Evolutionary conservation across 2,797 vertebrate genomes (phyloP).

Genomic region (Atherinosoma microstoma): DNA sequence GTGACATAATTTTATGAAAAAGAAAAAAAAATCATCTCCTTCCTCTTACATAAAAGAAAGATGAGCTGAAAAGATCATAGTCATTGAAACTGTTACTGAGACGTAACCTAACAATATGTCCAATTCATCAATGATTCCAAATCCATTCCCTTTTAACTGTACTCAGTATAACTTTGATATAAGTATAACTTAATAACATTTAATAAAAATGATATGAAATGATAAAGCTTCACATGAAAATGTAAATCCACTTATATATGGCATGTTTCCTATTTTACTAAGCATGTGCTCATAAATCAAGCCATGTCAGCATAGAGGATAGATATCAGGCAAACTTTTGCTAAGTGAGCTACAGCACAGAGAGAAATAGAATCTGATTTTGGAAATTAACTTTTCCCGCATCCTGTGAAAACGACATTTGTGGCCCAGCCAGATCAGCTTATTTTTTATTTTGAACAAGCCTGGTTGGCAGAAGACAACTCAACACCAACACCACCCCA

Average conservation of each 20-base stretch:
- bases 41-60: constrained; percentile 16
- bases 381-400: constrained; percentile 51
- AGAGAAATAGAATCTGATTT: constrained; percentile 38
- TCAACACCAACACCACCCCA: constrained; percentile 29
- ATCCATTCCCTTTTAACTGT: background rate
- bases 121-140: constrained; percentile 7
- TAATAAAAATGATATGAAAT: background rate
- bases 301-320: constrained; percentile 15
- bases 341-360: constrained; percentile 11
- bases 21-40: constrained; percentile 16
- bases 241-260: background rate
- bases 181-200: background rate
- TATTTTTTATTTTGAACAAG: constrained; percentile 69
- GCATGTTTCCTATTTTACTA: background rate
- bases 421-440: constrained; percentile 46
- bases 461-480: constrained; percentile 49
- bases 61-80: background rate
- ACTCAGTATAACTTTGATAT: background rate
- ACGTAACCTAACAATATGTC: background rate
- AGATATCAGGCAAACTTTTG: constrained; percentile 22
- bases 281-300: constrained; percentile 6
- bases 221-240: background rate
- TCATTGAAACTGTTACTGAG: constrained; percentile 2
- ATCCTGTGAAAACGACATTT: constrained; percentile 60
- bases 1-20: constrained; percentile 20